These are phyloP conservation scores for Drosophila simulans DNA, from an alignment of 1,140 invertebrate genomes.

Conservation along the genomic window DNA sequence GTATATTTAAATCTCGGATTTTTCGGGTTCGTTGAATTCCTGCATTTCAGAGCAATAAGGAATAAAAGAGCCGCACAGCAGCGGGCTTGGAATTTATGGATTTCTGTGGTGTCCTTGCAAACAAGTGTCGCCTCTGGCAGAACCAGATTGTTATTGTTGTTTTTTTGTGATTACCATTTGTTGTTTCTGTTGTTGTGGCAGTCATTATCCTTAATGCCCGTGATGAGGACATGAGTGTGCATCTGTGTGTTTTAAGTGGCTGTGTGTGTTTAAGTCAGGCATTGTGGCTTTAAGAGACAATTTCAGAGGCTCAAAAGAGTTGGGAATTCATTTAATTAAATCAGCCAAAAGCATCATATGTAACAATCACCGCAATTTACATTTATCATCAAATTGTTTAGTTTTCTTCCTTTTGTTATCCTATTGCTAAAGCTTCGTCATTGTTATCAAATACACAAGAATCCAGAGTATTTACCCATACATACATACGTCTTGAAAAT, in stretches of 20 bases:
- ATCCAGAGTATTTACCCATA: no score
- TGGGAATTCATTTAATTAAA: constrained; percentile 2
- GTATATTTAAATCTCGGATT: constrained; percentile 2
- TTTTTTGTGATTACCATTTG: constrained; percentile 45
- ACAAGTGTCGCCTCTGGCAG: constrained; percentile 63
- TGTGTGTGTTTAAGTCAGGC: constrained; percentile 20
- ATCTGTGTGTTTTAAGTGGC: constrained; percentile 16
- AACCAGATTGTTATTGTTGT: constrained; percentile 46
- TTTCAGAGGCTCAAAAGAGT: constrained; percentile 13
- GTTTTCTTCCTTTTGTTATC: no score
- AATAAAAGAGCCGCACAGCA: constrained; percentile 43
- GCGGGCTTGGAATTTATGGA: constrained; percentile 78
- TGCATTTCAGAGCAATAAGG: neutral
- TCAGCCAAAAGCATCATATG: no score
- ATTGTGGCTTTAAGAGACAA: constrained; percentile 28
- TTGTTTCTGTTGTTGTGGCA: constrained; percentile 36
- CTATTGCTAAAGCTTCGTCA: no score
- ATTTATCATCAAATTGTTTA: no score
- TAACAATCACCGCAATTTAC: no score
- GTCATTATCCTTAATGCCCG: constrained; percentile 68
- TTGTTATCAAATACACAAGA: no score
- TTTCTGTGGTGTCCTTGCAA: constrained; percentile 78
- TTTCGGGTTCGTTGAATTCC: neutral
- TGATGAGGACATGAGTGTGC: constrained; percentile 50
- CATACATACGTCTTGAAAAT: no score